Evolutionary conservation across 2,113 vertebrate genomes (phyloP), one percentile per base, ranked within the genome.

Genomic region (Columbina picui): DNA sequence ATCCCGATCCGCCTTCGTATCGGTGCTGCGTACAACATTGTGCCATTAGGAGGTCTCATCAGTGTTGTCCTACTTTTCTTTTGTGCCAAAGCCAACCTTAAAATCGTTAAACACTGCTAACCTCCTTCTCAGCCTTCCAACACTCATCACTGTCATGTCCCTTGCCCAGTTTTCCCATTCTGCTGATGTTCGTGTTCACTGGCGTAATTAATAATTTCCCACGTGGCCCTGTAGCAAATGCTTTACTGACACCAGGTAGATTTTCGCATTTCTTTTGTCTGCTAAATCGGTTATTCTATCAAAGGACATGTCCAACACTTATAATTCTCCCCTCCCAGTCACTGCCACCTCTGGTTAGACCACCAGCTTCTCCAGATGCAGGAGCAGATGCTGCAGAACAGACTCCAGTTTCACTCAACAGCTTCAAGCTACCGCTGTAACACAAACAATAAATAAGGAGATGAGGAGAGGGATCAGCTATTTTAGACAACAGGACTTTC

Each of bases 91-190:
- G 61, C 86, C 70, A 95, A 70, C 79, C 50, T 92, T 85, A 88
- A 85, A 88, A 80, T 86, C 53, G 22, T 80, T 93, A 59, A 88
- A 86, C 91, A 78, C 93, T 68, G 64, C 52, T 97, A 89, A 95
- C 91, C 94, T 92, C 73, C 86, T 94, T 91, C 86, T 64, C 91
- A 84, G 85, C 73, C 67, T 77, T 84, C 38, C 60, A 26, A 2
- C 12, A 1, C 41, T 34, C 63, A 6, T 17, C 79, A 6, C 1
- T 53, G 22, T 78, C 14, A 38, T n/a, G 65, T 91, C 64, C 49
- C 36, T 55, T 34, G 14, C 78, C 57, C 74, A 9, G 9, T 67
- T 92, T 47, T 76, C 65, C 76, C 1, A 0, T 83, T 89, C 64
- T 69, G 78, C 79, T 71, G 70, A 49, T 77, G 45, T n/a, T 87